Conservation (phyloP, 2,113 vertebrate species). For the Lagopus muta region DNA sequence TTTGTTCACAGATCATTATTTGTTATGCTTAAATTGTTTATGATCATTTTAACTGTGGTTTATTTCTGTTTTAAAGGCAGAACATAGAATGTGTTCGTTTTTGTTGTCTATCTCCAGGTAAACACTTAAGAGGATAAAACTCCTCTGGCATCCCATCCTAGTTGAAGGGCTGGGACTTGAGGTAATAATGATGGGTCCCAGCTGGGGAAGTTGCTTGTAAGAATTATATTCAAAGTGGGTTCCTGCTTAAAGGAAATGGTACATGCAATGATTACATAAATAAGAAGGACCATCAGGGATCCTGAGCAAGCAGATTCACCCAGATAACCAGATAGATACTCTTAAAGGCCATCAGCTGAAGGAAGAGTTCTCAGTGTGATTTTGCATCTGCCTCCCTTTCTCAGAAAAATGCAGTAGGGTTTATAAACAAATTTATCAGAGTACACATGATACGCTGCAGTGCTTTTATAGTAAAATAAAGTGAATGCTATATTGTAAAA, state of each 20-base stretch:
- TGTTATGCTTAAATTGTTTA: background rate
- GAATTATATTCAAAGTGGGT: background rate
- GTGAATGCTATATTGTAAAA: background rate
- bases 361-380: background rate
- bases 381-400: background rate
- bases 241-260: background rate
- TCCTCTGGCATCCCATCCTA: background rate
- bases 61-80: background rate
- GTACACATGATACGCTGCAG: background rate
- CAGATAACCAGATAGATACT: background rate
- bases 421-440: background rate
- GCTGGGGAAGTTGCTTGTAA: background rate
- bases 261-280: background rate
- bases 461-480: background rate
- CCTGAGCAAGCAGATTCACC: background rate
- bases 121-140: background rate
- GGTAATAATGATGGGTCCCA: background rate
- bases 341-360: background rate
- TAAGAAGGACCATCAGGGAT: background rate
- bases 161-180: background rate
- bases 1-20: background rate
- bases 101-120: background rate
- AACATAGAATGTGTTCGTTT: background rate
- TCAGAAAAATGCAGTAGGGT: background rate
- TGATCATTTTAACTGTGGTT: background rate